phyloP scores from a whole-genome alignment of 2,888 invertebrate genomes.

The Meta bourneti region DNA sequence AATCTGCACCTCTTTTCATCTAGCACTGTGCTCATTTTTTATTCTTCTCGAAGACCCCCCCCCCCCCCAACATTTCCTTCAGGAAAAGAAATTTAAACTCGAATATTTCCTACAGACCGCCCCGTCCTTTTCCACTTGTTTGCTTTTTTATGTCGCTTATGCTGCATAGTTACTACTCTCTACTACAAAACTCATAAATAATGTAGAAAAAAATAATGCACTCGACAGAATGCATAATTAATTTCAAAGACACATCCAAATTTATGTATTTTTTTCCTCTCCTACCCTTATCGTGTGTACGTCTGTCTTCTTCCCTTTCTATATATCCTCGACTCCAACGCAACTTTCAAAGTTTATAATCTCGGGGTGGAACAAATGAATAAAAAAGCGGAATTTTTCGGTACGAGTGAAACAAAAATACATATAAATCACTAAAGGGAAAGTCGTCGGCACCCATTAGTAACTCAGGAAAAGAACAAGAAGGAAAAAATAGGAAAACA shows the following conservation, averaged over 20 bases:
- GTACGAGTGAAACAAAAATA: slow-evolving; percentile 60
- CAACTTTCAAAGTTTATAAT: slow-evolving; percentile 57
- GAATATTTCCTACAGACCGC: slow-evolving; percentile 26
- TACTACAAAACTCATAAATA: slow-evolving; percentile 49
- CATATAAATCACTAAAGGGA: slow-evolving; percentile 56
- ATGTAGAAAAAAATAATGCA: slow-evolving; percentile 19
- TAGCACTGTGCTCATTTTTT: slow-evolving; percentile 39
- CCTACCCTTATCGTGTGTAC: not conserved
- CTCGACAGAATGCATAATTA: slow-evolving; percentile 66
- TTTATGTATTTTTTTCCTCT: slow-evolving; percentile 26
- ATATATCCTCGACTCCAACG: not conserved
- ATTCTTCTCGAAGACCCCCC: slow-evolving; percentile 26
- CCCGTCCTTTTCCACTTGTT: slow-evolving; percentile 18
- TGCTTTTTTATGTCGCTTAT: slow-evolving; percentile 37
- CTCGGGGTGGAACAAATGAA: slow-evolving; percentile 41
- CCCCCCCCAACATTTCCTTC: slow-evolving; percentile 18
- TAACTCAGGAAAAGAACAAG: slow-evolving; percentile 26
- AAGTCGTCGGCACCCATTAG: slow-evolving; percentile 60
- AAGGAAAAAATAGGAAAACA: slow-evolving; percentile 12
- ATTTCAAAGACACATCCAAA: slow-evolving; percentile 52
- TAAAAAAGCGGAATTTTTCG: slow-evolving; percentile 39
- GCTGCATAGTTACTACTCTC: slow-evolving; percentile 13
- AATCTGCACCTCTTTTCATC: slow-evolving; percentile 8
- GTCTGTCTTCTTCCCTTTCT: slow-evolving; percentile 17
- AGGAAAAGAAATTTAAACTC: slow-evolving; percentile 8